Conservation (phyloP, 2,888 invertebrate genomes). For the Drosophila planitibia region DNA sequence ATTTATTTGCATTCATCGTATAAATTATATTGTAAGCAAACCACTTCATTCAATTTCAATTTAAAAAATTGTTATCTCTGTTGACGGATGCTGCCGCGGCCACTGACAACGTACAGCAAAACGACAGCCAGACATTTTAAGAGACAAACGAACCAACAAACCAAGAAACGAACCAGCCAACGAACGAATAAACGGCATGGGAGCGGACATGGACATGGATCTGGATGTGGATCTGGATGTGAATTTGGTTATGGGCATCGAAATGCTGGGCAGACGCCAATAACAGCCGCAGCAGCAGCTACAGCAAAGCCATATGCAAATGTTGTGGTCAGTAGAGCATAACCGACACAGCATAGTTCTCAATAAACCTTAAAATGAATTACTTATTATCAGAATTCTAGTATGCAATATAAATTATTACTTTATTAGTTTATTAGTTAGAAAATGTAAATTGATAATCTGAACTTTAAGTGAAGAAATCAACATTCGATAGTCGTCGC, state of each 20-base stretch:
- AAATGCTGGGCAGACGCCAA: constrained; percentile 21
- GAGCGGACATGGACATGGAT: constrained; percentile 16
- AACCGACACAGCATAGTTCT: not conserved
- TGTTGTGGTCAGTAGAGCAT: not conserved
- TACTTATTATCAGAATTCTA: not conserved
- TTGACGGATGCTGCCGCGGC: constrained; percentile 83
- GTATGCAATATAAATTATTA: not conserved
- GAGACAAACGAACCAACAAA: constrained; percentile 58
- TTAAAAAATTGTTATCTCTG: constrained; percentile 85
- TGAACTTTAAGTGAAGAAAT: not conserved
- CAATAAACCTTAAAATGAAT: not conserved
- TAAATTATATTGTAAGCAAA: constrained; percentile 86
- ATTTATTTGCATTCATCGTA: constrained; percentile 84
- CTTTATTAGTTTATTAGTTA: not conserved
- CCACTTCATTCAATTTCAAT: constrained; percentile 85
- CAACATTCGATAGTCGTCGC: too few relatives aligned
- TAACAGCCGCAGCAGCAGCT: constrained; percentile 5
- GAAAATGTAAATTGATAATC: not conserved
- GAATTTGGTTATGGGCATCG: constrained; percentile 23
- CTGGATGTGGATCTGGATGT: constrained; percentile 23
- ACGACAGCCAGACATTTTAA: constrained; percentile 72
- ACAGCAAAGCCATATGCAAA: constrained; percentile 3
- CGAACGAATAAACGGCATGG: constrained; percentile 38
- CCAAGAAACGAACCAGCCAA: constrained; percentile 38
- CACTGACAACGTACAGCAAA: constrained; percentile 78